Percentiles rank a stretch among this genome's conserved stretches.
Conservation (phyloP, 2,113 vertebrate genomes). For the Myodes glareolus region DNA sequence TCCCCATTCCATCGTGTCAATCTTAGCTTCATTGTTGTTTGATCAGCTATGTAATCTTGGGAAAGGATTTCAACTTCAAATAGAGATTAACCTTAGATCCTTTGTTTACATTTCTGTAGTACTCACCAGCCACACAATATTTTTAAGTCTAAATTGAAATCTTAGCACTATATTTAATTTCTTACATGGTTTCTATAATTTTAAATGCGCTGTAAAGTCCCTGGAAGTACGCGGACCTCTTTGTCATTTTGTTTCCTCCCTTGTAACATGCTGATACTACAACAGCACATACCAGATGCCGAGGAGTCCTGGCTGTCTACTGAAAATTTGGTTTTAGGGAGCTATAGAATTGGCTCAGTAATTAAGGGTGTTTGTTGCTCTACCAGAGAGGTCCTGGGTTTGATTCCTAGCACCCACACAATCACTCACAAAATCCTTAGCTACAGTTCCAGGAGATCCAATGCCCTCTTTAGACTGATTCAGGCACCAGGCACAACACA, state of each 20-base stretch:
- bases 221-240: neutral
- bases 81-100: neutral
- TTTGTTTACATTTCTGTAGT: conserved; percentile 35
- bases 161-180: conserved; percentile 29
- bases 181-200: neutral
- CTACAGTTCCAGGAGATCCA: neutral
- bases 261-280: neutral
- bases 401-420: neutral
- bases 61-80: conserved; percentile 17
- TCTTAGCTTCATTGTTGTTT: neutral
- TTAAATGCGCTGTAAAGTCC: neutral
- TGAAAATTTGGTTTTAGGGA: neutral
- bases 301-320: neutral
- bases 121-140: neutral
- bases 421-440: neutral
- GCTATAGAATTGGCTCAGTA: neutral
- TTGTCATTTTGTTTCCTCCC: neutral
- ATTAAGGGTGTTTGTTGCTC: neutral
- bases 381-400: neutral
- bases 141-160: neutral
- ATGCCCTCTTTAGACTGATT: neutral
- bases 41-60: neutral
- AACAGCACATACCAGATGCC: neutral
- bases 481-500: neutral
- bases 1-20: neutral